A percentile compares a stretch with the other conserved stretches of the same genome.
phyloP scores from a whole-genome alignment of 1,140 invertebrate species.

The Brachionus manjavacas region DNA sequence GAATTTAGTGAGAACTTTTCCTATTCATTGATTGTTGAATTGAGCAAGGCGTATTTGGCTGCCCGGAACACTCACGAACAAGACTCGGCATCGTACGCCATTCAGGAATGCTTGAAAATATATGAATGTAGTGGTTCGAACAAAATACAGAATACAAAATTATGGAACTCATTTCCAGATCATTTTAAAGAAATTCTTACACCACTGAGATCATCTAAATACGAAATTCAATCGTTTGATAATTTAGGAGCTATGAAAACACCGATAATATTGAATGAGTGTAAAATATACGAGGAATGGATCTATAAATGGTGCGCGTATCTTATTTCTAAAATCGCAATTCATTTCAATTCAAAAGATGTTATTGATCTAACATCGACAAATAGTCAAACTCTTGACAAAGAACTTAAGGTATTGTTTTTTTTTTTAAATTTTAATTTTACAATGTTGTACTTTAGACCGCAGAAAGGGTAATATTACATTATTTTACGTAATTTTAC shows the following conservation, averaged over 20 bases:
- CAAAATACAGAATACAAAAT: constrained; percentile 44
- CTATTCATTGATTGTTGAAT: constrained; percentile 54
- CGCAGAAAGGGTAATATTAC: too few species aligned
- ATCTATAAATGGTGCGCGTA: constrained; percentile 28
- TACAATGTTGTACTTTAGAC: too few species aligned
- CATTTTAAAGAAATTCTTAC: constrained; percentile 58
- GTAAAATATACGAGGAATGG: constrained; percentile 40
- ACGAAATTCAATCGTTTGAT: constrained; percentile 14
- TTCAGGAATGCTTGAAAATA: constrained; percentile 58
- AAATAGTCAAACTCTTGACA: constrained; percentile 44
- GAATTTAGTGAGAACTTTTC: constrained; percentile 56
- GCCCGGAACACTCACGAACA: constrained; percentile 52
- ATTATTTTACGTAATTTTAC: too few species aligned
- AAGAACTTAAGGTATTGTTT: constrained; percentile 45
- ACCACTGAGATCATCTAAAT: constrained; percentile 46
- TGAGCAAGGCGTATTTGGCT: constrained; percentile 57
- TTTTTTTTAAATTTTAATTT: too few species aligned
- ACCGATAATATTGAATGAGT: constrained; percentile 21
- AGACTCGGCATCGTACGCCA: constrained; percentile 58
- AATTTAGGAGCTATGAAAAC: constrained; percentile 24
- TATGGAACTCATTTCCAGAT: constrained; percentile 58
- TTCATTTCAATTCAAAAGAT: constrained; percentile 46
- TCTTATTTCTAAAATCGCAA: constrained; percentile 43
- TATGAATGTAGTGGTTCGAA: constrained; percentile 50
- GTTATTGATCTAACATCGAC: not conserved